These are phyloP conservation scores for Phodopus roborovskii DNA, from an alignment of 2,113 vertebrate species.

Conservation along the genomic window DNA sequence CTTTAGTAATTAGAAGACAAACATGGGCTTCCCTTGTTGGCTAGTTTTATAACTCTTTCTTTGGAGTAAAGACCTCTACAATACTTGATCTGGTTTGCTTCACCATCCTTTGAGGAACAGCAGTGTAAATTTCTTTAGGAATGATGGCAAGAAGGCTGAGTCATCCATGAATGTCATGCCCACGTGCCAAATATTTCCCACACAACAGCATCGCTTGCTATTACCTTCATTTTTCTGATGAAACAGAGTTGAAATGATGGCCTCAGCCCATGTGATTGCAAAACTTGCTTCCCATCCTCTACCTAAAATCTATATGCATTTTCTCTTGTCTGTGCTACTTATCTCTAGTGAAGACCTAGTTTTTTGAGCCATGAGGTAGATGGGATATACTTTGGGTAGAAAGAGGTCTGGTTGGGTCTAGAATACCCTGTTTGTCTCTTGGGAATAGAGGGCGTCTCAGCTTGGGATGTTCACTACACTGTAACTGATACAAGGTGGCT, in stretches of 20 bases:
- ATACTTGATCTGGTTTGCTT: not conserved
- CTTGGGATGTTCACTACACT: not conserved
- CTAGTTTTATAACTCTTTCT: not conserved
- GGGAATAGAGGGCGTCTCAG: not conserved
- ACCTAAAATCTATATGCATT: rapidly evolving
- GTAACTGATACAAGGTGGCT: not conserved
- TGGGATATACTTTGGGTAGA: not conserved
- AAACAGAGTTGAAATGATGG: not conserved
- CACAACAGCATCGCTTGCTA: rapidly evolving
- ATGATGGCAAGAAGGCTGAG: rapidly evolving
- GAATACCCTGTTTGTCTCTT: not conserved
- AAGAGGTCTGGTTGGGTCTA: not conserved
- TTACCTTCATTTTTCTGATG: not conserved
- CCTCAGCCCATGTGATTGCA: not conserved
- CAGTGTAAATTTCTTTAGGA: not conserved
- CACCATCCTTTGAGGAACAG: not conserved
- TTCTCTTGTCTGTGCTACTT: not conserved
- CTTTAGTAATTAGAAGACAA: not conserved
- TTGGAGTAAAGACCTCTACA: not conserved
- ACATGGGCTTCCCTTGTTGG: not conserved
- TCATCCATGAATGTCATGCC: not conserved
- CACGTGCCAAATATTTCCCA: too few species aligned
- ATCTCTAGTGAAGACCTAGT: not conserved
- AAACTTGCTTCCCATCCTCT: not conserved
- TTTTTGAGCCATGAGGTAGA: not conserved